A percentile compares a stretch with the other conserved stretches of the same genome.
Evolutionary conservation across 1,140 invertebrate genomes (phyloP).

Genomic region (Lithobius niger): DNA sequence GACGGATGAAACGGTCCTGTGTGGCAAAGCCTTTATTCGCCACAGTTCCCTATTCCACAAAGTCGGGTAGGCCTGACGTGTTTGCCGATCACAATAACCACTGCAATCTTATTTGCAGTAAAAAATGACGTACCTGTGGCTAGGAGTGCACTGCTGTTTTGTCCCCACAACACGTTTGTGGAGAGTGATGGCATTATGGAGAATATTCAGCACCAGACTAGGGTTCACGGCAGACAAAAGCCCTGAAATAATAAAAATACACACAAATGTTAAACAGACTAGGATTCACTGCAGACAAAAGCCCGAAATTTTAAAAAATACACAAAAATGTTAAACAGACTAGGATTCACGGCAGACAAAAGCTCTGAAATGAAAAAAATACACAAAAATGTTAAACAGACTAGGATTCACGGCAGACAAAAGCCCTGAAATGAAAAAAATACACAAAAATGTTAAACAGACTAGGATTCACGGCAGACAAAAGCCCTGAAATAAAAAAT

Average conservation of each 20-base stretch:
- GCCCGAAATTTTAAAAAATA: too few relatives aligned
- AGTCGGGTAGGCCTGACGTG: too few relatives aligned
- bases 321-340: too few relatives aligned
- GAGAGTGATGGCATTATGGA: conserved; percentile 53
- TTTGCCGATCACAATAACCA: too few relatives aligned
- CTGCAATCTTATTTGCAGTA: too few relatives aligned
- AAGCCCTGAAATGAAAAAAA: too few relatives aligned
- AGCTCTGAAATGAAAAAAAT: conserved; percentile 29
- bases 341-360: conserved; percentile 35
- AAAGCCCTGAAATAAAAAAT: conserved; percentile 29
- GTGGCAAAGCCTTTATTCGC: too few relatives aligned
- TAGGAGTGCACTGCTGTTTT: conserved; percentile 44
- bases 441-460: too few relatives aligned
- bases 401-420: too few relatives aligned
- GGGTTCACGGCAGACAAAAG: conserved; percentile 37
- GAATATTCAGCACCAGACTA: conserved; percentile 42
- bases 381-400: background rate
- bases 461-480: conserved; percentile 35
- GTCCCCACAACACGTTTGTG: conserved; percentile 51
- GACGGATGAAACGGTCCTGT: too few relatives aligned
- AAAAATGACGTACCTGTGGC: conserved; percentile 27
- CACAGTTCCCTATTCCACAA: too few relatives aligned
- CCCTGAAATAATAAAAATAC: conserved; percentile 24
- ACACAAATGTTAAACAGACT: background rate
- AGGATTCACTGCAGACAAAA: too few relatives aligned